Evolutionary conservation across 2,797 vertebrate genomes (phyloP).

Genomic region (Darevskia mixta): DNA sequence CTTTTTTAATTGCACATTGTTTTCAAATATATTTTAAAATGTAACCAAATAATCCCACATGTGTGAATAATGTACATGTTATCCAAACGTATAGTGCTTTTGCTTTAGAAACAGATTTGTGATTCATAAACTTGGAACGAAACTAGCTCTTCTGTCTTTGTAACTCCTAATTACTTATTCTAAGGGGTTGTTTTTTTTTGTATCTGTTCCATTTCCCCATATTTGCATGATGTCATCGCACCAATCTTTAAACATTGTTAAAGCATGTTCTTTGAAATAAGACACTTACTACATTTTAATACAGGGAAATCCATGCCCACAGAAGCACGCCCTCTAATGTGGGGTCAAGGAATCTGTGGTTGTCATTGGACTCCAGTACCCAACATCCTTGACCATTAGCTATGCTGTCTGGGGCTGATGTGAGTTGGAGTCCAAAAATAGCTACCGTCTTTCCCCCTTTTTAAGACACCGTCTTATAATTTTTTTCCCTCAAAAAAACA

Average conservation of each 20-base stretch:
- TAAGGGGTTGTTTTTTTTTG: not conserved
- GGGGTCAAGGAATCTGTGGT: too few species aligned
- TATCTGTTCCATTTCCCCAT: not conserved
- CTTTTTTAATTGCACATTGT: constrained; percentile 35
- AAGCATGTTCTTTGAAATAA: not conserved
- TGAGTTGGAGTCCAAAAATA: too few species aligned
- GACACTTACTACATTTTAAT: not conserved
- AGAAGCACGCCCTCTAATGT: too few species aligned
- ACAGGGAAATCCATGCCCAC: not conserved
- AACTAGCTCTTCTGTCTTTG: not conserved
- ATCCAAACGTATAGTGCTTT: not conserved
- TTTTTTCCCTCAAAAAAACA: too few species aligned
- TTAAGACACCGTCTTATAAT: too few species aligned
- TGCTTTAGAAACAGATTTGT: not conserved
- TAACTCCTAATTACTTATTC: not conserved
- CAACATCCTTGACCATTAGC: too few species aligned
- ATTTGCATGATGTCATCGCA: not conserved
- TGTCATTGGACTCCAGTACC: too few species aligned
- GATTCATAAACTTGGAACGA: not conserved
- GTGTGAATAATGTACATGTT: constrained; percentile 16
- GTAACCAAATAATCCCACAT: constrained; percentile 7
- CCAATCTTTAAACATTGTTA: not conserved
- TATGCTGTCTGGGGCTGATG: too few species aligned
- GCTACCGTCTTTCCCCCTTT: too few species aligned
- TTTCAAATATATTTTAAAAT: constrained; percentile 50